phyloP scores from a whole-genome alignment of 1,140 invertebrate species.

The Akabosia matsudoensis region DNA sequence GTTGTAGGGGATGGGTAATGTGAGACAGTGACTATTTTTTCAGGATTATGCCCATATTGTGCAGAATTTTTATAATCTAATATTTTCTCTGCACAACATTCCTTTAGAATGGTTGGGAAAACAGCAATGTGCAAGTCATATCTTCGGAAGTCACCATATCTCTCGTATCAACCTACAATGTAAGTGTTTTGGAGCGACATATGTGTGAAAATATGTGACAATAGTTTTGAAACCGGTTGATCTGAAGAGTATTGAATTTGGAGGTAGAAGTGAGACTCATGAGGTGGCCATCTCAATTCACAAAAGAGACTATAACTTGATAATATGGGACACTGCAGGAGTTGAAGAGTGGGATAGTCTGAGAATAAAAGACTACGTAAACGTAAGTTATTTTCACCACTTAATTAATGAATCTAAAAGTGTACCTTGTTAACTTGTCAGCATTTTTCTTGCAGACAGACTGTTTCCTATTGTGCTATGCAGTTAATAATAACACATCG shows the following conservation, averaged over 20 bases:
- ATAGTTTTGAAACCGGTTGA: no score
- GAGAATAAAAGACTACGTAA: neutral
- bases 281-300: neutral
- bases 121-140: constrained; percentile 7
- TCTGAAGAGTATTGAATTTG: no score
- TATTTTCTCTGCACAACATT: neutral
- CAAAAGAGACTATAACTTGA: neutral
- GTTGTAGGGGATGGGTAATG: no score
- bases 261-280: constrained; percentile 19
- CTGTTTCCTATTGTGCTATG: constrained; percentile 35
- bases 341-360: constrained; percentile 26
- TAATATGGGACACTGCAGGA: constrained; percentile 17
- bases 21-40: neutral
- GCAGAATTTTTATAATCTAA: neutral
- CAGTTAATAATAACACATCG: constrained; percentile 16
- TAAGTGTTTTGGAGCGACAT: neutral
- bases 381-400: neutral
- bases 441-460: constrained; percentile 24
- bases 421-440: neutral
- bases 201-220: no score
- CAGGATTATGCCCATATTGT: neutral
- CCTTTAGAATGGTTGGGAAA: constrained; percentile 19
- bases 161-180: constrained; percentile 14
- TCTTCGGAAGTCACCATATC: neutral
- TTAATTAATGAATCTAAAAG: neutral